Conservation (phyloP, 2,797 vertebrate genomes). For the Squalus acanthias region DNA sequence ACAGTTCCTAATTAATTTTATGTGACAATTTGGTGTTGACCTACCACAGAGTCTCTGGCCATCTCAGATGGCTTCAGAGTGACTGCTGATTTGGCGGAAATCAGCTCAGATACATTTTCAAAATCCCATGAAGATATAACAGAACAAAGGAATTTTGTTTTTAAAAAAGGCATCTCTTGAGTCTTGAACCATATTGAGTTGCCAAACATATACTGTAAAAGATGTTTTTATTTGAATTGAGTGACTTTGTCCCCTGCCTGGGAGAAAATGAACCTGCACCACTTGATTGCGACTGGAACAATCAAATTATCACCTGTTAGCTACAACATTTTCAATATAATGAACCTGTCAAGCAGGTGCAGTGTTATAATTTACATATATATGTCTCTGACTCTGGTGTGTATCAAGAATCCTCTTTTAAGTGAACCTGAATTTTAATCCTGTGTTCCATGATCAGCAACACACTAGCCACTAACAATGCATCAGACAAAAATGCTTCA, state of each 20-base stretch:
- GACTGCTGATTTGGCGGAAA: neutral
- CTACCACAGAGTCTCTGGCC: neutral
- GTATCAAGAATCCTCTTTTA: neutral
- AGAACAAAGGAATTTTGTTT: neutral
- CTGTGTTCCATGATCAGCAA: too few species aligned
- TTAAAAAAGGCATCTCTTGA: neutral
- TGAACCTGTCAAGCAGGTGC: neutral
- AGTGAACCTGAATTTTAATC: neutral
- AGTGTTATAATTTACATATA: too few species aligned
- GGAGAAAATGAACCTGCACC: neutral
- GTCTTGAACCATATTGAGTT: neutral
- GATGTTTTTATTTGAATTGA: neutral
- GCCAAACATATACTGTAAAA: neutral
- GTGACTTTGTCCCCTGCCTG: neutral
- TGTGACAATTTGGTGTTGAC: neutral
- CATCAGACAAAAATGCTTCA: neutral
- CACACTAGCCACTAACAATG: neutral
- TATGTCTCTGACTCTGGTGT: neutral
- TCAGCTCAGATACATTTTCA: too few species aligned
- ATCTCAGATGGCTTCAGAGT: too few species aligned
- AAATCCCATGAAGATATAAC: neutral
- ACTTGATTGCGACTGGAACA: neutral
- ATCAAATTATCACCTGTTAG: neutral
- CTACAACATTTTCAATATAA: neutral
- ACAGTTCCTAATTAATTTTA: neutral